Evolutionary conservation across 1,140 invertebrate genomes (phyloP), one percentile per base, ranked within the genome.

Genomic region (Dendrolimus kikuchii): DNA sequence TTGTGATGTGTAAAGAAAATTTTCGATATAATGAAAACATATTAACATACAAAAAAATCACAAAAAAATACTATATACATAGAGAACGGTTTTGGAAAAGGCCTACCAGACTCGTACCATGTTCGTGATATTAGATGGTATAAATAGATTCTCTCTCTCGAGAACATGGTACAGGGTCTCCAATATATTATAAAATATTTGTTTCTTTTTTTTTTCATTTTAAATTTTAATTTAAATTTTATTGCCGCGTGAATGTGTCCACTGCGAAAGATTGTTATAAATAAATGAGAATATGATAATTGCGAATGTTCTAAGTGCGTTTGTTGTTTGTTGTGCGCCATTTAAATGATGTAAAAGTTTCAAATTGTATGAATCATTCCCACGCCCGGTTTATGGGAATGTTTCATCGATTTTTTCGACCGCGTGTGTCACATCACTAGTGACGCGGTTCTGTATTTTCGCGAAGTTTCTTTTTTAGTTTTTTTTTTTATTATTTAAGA

Each of bases 141-240:
- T 45, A 42, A 5, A 38, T 54, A 46, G 53, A 58, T 46, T 48
- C 46, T 10, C 42, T 45, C 43, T 53, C 57, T 72, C 62, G 74
- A 61, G 68, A 68, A 68, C 67, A 64, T 68, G 73, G 63, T 70
- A 59, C 53, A 55, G 65, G 43, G 66, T 72, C 64, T 58, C 50
- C 50, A 52, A 49, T 73, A 62, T 62, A 36, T 23, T 62, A 36
- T 23, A 54, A 48, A 5, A 38, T 48, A 48, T 71, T 64, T 70
- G 64, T 66, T 71, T 62, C 42, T 56, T 51, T 41, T 57, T 60
- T 57, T 55, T 60, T 58, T 60, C 8, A 5, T 60, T 62, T 65
- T 69, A 68, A 74, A 71, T 76, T 74, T 74, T 74, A 62, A 71
- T 77, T 77, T 62, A 79, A 81, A 81, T 76, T 81, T 81, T 81